Conservation (phyloP, 2,888 invertebrate species). For the Volucella zonaria region DNA sequence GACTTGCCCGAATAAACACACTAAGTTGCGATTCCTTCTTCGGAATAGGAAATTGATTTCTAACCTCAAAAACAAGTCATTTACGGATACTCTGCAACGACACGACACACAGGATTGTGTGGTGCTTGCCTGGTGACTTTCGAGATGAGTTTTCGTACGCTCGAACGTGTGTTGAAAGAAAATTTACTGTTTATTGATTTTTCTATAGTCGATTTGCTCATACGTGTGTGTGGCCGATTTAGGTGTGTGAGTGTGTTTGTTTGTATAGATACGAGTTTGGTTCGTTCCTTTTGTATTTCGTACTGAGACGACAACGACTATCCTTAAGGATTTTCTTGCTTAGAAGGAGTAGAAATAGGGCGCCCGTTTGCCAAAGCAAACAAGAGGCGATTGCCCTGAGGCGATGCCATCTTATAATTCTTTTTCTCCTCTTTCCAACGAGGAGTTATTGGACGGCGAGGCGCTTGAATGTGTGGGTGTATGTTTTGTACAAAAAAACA, state of each 20-base stretch:
- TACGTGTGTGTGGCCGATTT: not conserved
- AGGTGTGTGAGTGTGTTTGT: constrained; percentile 1
- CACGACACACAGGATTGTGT: constrained; percentile 44
- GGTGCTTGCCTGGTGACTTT: not conserved
- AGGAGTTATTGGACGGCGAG: not conserved
- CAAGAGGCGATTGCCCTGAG: constrained; percentile 64
- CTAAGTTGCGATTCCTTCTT: constrained; percentile 32
- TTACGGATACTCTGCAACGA: constrained; percentile 27
- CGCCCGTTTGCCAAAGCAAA: constrained; percentile 37
- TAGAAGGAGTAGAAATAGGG: constrained; percentile 17
- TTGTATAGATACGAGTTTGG: constrained; percentile 14
- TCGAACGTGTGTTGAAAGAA: constrained; percentile 63
- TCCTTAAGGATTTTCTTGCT: constrained; percentile 29
- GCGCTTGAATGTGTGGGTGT: not conserved
- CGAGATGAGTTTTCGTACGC: constrained; percentile 39
- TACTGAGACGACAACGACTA: not conserved
- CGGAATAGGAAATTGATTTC: constrained; percentile 69
- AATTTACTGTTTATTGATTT: constrained; percentile 71
- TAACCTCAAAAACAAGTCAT: constrained; percentile 67
- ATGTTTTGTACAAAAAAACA: not conserved
- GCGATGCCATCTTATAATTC: constrained; percentile 49
- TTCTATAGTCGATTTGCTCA: constrained; percentile 20
- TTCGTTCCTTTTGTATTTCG: not conserved
- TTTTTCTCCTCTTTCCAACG: constrained; percentile 4
- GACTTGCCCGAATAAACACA: constrained; percentile 32